These are phyloP conservation scores for Rhagologus leucostigma DNA, from an alignment of 2,113 vertebrate species.

Conservation along the genomic window DNA sequence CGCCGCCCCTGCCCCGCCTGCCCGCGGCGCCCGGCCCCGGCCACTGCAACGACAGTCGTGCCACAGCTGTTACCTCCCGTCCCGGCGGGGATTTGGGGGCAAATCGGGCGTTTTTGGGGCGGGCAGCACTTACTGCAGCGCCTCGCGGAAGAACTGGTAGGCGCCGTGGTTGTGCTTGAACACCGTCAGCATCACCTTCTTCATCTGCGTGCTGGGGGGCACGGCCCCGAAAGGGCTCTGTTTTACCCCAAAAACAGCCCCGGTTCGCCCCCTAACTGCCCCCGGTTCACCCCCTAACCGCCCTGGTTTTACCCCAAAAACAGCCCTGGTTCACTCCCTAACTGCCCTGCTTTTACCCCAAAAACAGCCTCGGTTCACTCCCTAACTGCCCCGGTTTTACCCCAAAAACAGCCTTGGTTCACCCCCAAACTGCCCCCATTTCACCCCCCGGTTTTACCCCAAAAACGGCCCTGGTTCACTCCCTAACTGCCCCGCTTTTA, in stretches of 20 bases:
- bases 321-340: fast-evolving
- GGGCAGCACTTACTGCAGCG: conserved; percentile 85
- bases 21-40: not conserved
- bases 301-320: not conserved
- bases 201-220: conserved; percentile 87
- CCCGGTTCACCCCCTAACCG: too few species aligned
- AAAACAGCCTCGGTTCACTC: not conserved
- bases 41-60: not conserved
- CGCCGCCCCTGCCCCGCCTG: not conserved
- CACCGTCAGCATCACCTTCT: conserved; percentile 93
- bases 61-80: not conserved
- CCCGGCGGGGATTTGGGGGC: not conserved
- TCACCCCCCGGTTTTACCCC: not conserved
- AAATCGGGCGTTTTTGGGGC: not conserved
- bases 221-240: not conserved
- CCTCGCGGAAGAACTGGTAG: conserved; percentile 93
- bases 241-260: not conserved
- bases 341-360: too few species aligned
- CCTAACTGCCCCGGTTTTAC: not conserved
- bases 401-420: not conserved
- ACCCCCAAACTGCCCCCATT: not conserved
- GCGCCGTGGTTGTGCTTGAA: conserved; percentile 95
- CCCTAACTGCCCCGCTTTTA: not conserved
- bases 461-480: not conserved
- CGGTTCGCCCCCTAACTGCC: not conserved